A percentile compares a stretch with the other conserved stretches of the same genome.
Evolutionary conservation across 2,888 invertebrate genomes (phyloP).

Genomic region (Philereme vetulata): DNA sequence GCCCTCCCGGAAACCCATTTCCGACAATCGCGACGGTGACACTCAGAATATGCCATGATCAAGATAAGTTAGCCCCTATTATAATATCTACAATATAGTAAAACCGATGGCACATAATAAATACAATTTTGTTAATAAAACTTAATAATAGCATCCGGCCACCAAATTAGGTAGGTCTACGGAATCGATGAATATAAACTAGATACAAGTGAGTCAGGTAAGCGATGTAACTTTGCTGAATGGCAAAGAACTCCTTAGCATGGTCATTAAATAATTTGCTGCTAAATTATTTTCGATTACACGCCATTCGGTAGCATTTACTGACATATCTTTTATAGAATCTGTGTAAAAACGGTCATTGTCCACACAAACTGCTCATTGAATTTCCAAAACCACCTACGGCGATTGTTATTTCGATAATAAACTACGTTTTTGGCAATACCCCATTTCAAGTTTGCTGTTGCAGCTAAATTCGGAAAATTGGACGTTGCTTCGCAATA

Average conservation of each 20-base stretch:
- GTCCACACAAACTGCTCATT: constrained; percentile 18
- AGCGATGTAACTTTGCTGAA: background rate
- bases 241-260: background rate
- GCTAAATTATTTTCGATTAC: constrained; percentile 19
- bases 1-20: constrained; percentile 49
- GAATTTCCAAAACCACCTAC: constrained; percentile 49
- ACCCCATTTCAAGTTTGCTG: constrained; percentile 48
- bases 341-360: constrained; percentile 18
- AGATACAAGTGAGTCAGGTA: background rate
- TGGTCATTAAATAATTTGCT: constrained; percentile 9
- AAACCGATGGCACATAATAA: background rate
- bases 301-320: constrained; percentile 15
- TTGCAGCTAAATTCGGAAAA: constrained; percentile 45
- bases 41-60: constrained; percentile 41
- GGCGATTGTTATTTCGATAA: constrained; percentile 46
- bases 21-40: constrained; percentile 46
- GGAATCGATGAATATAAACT: background rate
- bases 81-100: background rate
- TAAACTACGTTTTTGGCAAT: constrained; percentile 53
- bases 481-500: constrained; percentile 39
- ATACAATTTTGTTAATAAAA: background rate
- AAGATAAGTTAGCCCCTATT: constrained; percentile 5
- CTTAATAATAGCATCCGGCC: background rate
- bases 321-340: constrained; percentile 12
- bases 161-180: background rate